Evolutionary conservation across 92 coral and sea anemone species (phyloP), one percentile per base, ranked within the genome.

Genomic region (Phenganax stokvisi): DNA sequence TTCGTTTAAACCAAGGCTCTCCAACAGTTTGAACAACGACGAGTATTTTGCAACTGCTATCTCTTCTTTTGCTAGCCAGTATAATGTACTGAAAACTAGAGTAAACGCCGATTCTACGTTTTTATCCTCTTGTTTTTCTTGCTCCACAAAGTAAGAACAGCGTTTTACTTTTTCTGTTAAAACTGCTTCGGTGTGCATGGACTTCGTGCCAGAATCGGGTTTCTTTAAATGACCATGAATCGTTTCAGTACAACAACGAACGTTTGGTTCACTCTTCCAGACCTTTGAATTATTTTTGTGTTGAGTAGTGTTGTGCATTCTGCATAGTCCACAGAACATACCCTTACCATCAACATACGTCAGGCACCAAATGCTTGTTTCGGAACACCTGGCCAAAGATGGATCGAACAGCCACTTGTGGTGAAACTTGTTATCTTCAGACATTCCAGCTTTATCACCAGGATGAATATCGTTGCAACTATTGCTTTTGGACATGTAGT

Each of bases 341-440:
- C 67, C 81, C 60, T 25, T 58, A 29, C 69, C 69, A 25, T 76
- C 81, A 56, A 57, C 6, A 57, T 53, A 76, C 27, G 68, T 56
- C 13, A 76, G 69, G 51, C 60, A 76, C 81, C 81, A 57, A 57
- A 77, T 77, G 20, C 53, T 31, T 31, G 81, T 77, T 51, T 53
- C n/a, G 47, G 71, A 27, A 47, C 81, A 77, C 31, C 68, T 52
- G 27, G 81, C 37, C 25, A 77, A 54, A 16, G 57, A 69, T 31
- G 69, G 81, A 52, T 64, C 63, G 54, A 60, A 58, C 15, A 77
- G 67, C 81, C 81, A 77, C 60, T 77, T 77, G 55, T 77, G 81
- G 51, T 77, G 81, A 57, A 77, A 77, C 71, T 77, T 77, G 56
- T 77, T 77, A 25, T 77, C 81, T 60, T 77, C 60, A 51, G 57